Evolutionary conservation across 2,113 vertebrate genomes (phyloP), one percentile per base, ranked within the genome.

Genomic region (Scolopax mira): DNA sequence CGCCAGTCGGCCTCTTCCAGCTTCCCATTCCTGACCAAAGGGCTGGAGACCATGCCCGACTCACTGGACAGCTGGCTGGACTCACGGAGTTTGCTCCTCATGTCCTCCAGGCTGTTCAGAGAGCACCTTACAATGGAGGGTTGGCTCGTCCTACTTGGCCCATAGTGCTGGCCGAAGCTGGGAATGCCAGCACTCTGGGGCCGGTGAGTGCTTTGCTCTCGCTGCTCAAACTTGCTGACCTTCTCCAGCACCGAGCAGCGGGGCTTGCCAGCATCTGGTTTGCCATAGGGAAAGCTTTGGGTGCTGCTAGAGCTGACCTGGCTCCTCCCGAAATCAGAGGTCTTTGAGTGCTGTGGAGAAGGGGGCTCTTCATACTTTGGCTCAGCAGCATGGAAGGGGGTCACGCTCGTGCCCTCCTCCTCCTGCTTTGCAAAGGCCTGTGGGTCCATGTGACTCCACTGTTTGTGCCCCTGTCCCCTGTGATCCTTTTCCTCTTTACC

Each of bases 161-260:
- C 87, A 1, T 94, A 97, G 55, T 93, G 86, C 48, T 96, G 97
- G 39, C 90, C 80, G 1, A 97, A 98, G 66, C 62, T 75, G 66
- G 87, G 80, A 41, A 93, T 2, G 11, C 94, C 83, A 4, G 85
- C 54, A 3, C 97, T 98, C 9, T 95, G 97, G 58, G 98, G 97
- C 23, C 97, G 96, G 30, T 96, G 98, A 79, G 93, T 93, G n/a
- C 93, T 96, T 7, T 98, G 98, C 60, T 99, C 98, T 9, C 97
- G 98, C 66, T 98, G 98, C 96, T 99, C 99, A 33, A 99, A 98
- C 85, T 98, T 98, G 83, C 94, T 98, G 42, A 99, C 98, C 90
- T 99, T 99, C 97, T 99, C 99, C 90, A 99, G 97, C 85, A 99
- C 99, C 0, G 98, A 99, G 93, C 98, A 98, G 91, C 95, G 89